A percentile compares a stretch with the other conserved stretches of the same genome.
Evolutionary conservation across 2,797 vertebrate genomes (phyloP).

Genomic region (Manis pentadactyla): DNA sequence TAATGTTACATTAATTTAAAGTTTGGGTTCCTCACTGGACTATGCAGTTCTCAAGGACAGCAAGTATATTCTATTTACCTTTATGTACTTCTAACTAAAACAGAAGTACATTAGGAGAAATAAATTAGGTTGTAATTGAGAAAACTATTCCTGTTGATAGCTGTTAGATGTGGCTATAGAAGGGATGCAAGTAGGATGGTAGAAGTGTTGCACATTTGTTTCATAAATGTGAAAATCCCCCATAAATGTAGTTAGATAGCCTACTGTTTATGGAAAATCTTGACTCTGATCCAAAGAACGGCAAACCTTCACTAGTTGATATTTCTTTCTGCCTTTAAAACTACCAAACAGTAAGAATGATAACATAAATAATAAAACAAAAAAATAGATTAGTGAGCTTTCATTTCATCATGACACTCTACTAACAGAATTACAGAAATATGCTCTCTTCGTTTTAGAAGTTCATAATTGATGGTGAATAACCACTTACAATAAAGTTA

Average conservation of each 20-base stretch:
- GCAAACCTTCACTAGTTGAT: neutral
- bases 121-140: neutral
- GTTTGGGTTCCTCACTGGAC: neutral
- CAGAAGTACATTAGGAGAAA: neutral
- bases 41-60: neutral
- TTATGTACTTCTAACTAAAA: neutral
- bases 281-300: neutral
- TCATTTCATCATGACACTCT: neutral
- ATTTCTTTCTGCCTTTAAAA: neutral
- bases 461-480: neutral
- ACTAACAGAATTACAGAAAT: conserved; percentile 10
- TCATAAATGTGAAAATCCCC: neutral
- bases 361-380: neutral
- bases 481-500: neutral
- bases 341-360: neutral
- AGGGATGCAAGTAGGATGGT: neutral
- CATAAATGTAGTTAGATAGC: neutral
- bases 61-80: neutral
- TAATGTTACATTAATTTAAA: neutral
- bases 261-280: neutral
- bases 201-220: neutral
- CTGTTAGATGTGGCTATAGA: neutral
- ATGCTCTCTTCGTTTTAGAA: neutral
- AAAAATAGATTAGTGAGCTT: neutral
- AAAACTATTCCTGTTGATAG: neutral